Conservation (phyloP, 1,140 invertebrate genomes). For the Achatina immaculata region DNA sequence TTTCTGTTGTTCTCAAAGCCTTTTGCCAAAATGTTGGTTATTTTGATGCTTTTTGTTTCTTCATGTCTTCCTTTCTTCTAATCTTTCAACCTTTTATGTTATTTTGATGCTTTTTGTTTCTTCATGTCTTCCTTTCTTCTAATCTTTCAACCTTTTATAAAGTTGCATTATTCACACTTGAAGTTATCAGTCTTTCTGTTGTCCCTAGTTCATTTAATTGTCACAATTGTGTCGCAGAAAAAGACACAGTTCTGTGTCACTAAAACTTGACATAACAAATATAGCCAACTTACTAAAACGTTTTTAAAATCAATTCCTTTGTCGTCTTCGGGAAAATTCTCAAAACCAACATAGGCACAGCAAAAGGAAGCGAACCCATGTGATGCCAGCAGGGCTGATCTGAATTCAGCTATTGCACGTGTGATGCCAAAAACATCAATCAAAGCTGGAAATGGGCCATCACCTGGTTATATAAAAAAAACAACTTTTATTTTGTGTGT, state of each 20-base stretch:
- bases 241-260: neutral
- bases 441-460: constrained; percentile 16
- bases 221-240: neutral
- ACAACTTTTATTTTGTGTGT: neutral
- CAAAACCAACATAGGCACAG: neutral
- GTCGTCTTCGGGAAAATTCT: neutral
- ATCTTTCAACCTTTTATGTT: neutral
- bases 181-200: neutral
- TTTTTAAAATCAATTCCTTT: neutral
- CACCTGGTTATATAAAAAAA: constrained; percentile 4
- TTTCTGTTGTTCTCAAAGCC: no score
- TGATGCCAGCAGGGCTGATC: constrained; percentile 13
- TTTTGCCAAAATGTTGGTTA: no score
- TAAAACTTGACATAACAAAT: neutral
- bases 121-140: neutral
- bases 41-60: neutral
- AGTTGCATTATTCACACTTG: neutral
- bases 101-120: neutral
- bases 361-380: constrained; percentile 7
- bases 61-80: neutral
- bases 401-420: neutral
- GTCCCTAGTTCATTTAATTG: neutral
- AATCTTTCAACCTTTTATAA: neutral
- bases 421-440: constrained; percentile 19
- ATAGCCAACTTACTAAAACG: neutral